A percentile compares a stretch with the other conserved stretches of the same genome.
Conservation (phyloP, 2,888 invertebrate genomes). For the Drosophila anomelani region DNA sequence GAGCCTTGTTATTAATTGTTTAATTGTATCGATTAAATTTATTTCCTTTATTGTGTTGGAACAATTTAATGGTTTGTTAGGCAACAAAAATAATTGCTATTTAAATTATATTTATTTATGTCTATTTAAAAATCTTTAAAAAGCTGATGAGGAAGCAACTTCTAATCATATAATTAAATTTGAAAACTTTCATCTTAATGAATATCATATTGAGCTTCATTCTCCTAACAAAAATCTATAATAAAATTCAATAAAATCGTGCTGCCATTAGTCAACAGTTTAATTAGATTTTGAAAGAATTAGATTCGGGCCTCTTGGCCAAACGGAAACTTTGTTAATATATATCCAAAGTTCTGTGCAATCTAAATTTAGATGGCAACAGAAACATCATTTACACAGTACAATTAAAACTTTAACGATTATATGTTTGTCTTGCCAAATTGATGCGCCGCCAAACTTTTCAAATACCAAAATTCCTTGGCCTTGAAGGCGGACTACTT, state of each 20-base stretch:
- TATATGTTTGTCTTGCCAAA: constrained; percentile 52
- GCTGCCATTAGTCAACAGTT: constrained; percentile 2
- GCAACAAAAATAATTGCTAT: no score
- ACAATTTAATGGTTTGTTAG: not conserved
- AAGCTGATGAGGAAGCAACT: no score
- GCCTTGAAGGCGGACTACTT: constrained; percentile 1
- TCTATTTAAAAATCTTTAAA: no score
- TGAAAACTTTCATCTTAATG: not conserved
- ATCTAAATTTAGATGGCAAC: constrained; percentile 45
- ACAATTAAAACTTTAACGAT: constrained; percentile 68
- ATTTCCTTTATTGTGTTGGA: not conserved
- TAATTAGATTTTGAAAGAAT: constrained; percentile 27
- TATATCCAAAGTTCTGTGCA: constrained; percentile 17
- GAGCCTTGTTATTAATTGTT: not conserved
- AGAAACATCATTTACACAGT: constrained; percentile 39
- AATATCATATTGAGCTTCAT: not conserved
- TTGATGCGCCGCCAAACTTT: constrained; percentile 54
- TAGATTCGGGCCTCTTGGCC: constrained; percentile 1
- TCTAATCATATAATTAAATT: no score
- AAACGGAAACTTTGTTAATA: constrained; percentile 20
- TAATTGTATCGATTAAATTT: not conserved
- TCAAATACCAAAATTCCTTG: constrained; percentile 44
- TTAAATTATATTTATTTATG: no score
- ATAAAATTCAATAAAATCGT: not conserved
- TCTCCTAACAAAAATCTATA: not conserved